These are phyloP conservation scores for Enteromius argenteus DNA, from an alignment of 2,797 vertebrate species.

Conservation along the genomic window DNA sequence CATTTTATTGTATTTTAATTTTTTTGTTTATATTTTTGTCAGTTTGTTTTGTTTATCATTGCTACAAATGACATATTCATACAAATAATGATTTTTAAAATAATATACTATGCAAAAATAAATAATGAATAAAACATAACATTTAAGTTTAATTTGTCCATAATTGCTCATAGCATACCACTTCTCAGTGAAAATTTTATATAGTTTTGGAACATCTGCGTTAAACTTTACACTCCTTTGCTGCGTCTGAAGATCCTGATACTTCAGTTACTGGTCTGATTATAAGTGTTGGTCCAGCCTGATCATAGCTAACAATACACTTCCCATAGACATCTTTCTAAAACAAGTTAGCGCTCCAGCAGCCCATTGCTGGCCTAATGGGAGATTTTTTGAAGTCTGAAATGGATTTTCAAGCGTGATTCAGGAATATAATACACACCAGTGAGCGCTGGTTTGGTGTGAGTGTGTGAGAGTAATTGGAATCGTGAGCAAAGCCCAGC, in stretches of 20 bases:
- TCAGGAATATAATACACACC: neutral
- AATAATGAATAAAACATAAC: too few relatives aligned
- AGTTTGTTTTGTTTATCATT: neutral
- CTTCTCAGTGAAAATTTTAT: too few relatives aligned
- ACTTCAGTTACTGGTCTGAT: neutral
- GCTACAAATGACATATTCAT: neutral
- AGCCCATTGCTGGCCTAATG: neutral
- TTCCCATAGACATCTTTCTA: neutral
- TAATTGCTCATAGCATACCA: neutral
- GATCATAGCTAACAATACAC: neutral
- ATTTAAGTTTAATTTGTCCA: neutral
- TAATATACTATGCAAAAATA: neutral
- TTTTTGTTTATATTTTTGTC: neutral
- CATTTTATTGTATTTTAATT: neutral
- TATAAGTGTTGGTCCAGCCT: neutral
- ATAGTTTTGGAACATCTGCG: neutral
- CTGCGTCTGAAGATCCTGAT: neutral
- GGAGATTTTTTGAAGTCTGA: neutral
- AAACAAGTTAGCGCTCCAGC: neutral
- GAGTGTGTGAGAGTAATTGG: slow-evolving; percentile 1
- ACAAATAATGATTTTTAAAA: neutral
- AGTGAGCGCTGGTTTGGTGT: neutral
- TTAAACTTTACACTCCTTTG: neutral
- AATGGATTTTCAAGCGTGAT: neutral
- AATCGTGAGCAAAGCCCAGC: neutral